Conservation (phyloP, 37 sponge, comb jelly and placozoan species). For the Eunapius fragilis region DNA sequence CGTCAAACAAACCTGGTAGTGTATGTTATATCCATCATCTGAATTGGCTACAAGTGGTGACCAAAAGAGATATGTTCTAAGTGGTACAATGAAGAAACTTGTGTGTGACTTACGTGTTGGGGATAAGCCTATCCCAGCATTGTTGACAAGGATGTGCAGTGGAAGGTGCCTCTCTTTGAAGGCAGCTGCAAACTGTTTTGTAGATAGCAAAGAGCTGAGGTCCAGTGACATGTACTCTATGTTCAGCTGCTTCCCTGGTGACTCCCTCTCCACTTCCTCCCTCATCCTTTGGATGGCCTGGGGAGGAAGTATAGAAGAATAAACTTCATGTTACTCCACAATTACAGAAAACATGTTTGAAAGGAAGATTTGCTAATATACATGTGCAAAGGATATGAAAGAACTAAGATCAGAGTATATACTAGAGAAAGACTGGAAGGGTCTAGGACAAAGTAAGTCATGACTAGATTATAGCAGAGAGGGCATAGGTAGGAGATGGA, state of each 20-base stretch:
- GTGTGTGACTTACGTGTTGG: too few species aligned
- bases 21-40: slow-evolving; percentile 12
- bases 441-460: too few species aligned
- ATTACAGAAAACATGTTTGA: too few species aligned
- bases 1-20: background rate
- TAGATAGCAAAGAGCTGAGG: slow-evolving; percentile 65
- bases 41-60: background rate
- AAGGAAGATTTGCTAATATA: too few species aligned
- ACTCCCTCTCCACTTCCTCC: slow-evolving; percentile 21
- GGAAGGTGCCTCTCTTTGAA: slow-evolving; percentile 73
- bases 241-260: slow-evolving; percentile 42
- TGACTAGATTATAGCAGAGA: too few species aligned
- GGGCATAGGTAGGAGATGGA: too few species aligned
- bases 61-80: background rate
- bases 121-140: slow-evolving; percentile 67
- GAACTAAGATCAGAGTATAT: too few species aligned
- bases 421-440: too few species aligned
- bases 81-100: too few species aligned
- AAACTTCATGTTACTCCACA: background rate
- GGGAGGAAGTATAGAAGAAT: background rate
- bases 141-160: slow-evolving; percentile 83
- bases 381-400: too few species aligned
- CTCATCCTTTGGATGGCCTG: slow-evolving; percentile 68
- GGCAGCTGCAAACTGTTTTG: slow-evolving; percentile 55
- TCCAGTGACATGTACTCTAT: slow-evolving; percentile 79